phyloP scores from a whole-genome alignment of 2,888 invertebrate species.

The Tipula unca region DNA sequence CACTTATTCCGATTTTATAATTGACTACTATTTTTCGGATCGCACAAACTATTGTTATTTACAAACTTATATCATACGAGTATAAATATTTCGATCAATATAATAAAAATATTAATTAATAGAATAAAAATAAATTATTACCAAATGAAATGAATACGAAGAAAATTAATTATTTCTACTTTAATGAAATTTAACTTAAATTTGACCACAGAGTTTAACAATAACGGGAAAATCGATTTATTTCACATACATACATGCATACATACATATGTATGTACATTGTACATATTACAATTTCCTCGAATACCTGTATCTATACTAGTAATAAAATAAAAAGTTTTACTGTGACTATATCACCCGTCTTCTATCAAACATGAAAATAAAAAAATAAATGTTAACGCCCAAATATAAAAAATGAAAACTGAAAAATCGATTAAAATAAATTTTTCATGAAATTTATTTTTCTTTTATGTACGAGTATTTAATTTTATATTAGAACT shows the following conservation, averaged over 20 bases:
- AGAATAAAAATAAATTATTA: too few relatives aligned
- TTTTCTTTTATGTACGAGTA: not conserved
- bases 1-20: too few relatives aligned
- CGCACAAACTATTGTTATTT: too few relatives aligned
- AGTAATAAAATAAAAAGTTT: not conserved
- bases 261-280: not conserved
- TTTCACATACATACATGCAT: not conserved
- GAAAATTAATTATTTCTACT: too few relatives aligned
- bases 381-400: not conserved
- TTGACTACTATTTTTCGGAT: too few relatives aligned
- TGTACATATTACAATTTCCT: too few relatives aligned
- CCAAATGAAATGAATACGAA: too few relatives aligned
- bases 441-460: not conserved
- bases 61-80: too few relatives aligned
- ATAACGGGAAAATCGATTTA: not conserved
- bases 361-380: not conserved
- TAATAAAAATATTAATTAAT: too few relatives aligned
- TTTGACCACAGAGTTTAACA: not conserved
- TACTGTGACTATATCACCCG: not conserved
- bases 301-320: not conserved
- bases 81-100: too few relatives aligned
- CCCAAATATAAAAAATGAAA: conserved; percentile 9
- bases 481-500: not conserved
- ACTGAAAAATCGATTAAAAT: conserved; percentile 8
- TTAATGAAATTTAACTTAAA: too few relatives aligned